Conservation (phyloP, 1,140 invertebrate species). For the Magallana gigas region DNA sequence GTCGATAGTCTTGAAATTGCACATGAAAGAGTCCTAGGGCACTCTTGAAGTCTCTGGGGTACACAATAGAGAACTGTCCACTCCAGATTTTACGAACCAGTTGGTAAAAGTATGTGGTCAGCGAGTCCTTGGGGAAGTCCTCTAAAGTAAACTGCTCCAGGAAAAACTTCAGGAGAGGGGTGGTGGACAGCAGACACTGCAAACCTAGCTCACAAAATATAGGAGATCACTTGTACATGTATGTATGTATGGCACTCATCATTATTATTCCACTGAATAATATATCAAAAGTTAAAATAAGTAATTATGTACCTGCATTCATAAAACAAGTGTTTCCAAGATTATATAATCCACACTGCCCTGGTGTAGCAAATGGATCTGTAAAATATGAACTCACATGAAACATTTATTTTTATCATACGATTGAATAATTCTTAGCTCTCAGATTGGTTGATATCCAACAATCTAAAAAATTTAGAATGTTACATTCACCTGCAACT, state of each 20-base stretch:
- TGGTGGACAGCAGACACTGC: slow-evolving; percentile 82
- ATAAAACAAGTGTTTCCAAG: slow-evolving; percentile 88
- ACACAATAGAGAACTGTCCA: slow-evolving; percentile 82
- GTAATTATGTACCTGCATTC: slow-evolving; percentile 81
- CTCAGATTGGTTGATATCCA: too few species aligned
- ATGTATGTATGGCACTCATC: too few species aligned
- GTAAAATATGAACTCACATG: slow-evolving; percentile 32
- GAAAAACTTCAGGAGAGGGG: slow-evolving; percentile 82
- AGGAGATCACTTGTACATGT: too few species aligned
- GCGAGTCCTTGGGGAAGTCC: slow-evolving; percentile 66
- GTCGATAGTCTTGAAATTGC: slow-evolving; percentile 83
- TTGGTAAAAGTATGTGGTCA: slow-evolving; percentile 81
- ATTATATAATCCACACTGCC: slow-evolving; percentile 85
- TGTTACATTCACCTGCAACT: too few species aligned
- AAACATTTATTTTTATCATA: too few species aligned
- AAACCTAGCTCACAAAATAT: slow-evolving; percentile 73
- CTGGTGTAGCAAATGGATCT: slow-evolving; percentile 78
- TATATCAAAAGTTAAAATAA: too few species aligned
- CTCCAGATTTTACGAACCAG: slow-evolving; percentile 85
- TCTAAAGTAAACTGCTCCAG: slow-evolving; percentile 75
- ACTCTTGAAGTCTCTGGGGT: slow-evolving; percentile 84
- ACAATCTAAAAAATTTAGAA: too few species aligned
- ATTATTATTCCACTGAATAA: too few species aligned
- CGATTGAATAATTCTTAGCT: too few species aligned
- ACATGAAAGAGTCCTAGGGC: slow-evolving; percentile 83